Base-by-base conservation (phyloP, 2,797 vertebrate species). In the Anabacerthia variegaticeps region DNA sequence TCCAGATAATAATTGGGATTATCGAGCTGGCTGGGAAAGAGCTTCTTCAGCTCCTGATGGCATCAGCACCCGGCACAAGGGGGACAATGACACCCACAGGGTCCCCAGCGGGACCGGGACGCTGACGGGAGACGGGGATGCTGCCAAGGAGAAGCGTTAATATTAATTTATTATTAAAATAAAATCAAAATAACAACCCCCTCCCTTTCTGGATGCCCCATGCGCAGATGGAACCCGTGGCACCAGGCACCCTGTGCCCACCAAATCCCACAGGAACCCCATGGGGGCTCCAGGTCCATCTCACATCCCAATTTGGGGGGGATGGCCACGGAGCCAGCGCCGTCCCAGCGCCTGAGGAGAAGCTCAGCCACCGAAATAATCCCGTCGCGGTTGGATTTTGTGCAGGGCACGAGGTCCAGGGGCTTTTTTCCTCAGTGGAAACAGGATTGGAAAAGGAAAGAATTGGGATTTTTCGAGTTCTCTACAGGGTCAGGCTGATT, bases 1-100 rank as follows among this genome's bases (percentile, higher is more conserved):
- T 94, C 51, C 93, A 88, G 95, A 94, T 95, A 93, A 96, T 95
- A 94, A 92, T 85, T 82, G 92, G 95, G 79, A 93, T 95, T 93
- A 96, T 92, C 19, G 91, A 96, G 93, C 94, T 13, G 83, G 84
- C 94, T 73, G 88, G 66, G 49, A 84, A 91, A 67, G 88, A 84
- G 92, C 92, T 74, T 75, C 73, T 76, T 72, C n/a, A 4, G 90
- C 80, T 71, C 78, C 88, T 19, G 56, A 62, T 1, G 4, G 88
- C 77, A 55, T 76, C 46, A 4, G 44, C 12, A 4, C 73, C 51
- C 16, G 1, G 74, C 66, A 41, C 23, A 0, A 0, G 2, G 69
- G 65, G 10, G 78, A 56, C 81, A 12, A 0, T 2, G 66, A 26
- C 84, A 58, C 76, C 76, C 22, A 0, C 0, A 1, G 68, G 46